These are phyloP conservation scores for Sarcophaga variegata DNA, from an alignment of 2,888 invertebrate genomes.

Conservation along the genomic window DNA sequence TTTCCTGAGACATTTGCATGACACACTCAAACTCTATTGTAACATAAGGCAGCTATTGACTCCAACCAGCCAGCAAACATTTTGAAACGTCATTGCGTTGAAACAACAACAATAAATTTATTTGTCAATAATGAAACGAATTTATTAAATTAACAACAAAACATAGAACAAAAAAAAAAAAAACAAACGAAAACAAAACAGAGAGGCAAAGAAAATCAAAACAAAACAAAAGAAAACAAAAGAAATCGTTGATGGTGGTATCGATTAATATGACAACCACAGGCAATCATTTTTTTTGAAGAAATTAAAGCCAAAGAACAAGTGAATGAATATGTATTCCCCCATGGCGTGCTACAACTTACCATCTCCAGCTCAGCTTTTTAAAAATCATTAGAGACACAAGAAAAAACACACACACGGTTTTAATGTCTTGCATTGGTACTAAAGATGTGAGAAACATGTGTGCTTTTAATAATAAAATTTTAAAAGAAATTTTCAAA, in stretches of 20 bases:
- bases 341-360: conserved; percentile 25
- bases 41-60: too few species aligned
- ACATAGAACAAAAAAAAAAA: too few species aligned
- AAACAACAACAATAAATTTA: too few species aligned
- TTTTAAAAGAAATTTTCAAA: neutral
- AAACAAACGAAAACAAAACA: neutral
- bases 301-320: neutral
- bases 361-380: neutral
- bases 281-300: neutral
- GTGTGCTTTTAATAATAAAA: neutral
- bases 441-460: conserved; percentile 9
- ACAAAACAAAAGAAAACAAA: neutral
- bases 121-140: too few species aligned
- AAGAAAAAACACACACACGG: too few species aligned
- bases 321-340: neutral
- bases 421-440: neutral
- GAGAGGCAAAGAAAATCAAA: neutral
- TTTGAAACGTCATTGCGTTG: too few species aligned
- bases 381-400: neutral
- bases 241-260: conserved; percentile 29
- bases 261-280: conserved; percentile 19
- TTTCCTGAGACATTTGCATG: conserved; percentile 6
- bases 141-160: too few species aligned
- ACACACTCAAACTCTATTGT: neutral
- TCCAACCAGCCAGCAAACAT: too few species aligned